Conservation (phyloP, 2,888 invertebrate species). For the Andrena bucephala region DNA sequence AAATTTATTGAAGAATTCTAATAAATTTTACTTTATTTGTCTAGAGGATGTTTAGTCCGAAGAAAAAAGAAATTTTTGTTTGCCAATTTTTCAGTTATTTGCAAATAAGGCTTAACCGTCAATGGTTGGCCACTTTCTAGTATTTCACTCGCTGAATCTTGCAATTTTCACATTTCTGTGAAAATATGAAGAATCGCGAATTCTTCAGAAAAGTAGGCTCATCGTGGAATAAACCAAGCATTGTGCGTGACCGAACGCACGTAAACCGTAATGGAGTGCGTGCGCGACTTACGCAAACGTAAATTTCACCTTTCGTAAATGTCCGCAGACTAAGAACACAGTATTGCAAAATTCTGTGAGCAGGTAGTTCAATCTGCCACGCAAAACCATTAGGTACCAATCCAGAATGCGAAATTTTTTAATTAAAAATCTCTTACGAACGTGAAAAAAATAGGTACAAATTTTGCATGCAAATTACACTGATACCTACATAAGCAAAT, state of each 20-base stretch:
- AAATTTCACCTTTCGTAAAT: slow-evolving; percentile 31
- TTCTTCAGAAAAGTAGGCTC: neutral
- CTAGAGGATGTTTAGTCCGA: too few relatives aligned
- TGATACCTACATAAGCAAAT: too few relatives aligned
- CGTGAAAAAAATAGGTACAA: too few relatives aligned
- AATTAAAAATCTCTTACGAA: too few relatives aligned
- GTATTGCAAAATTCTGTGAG: slow-evolving; percentile 23
- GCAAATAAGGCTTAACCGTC: too few relatives aligned
- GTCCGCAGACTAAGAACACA: neutral
- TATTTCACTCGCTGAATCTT: neutral
- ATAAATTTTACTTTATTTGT: too few relatives aligned
- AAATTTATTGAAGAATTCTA: too few relatives aligned
- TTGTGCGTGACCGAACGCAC: neutral
- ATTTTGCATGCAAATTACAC: too few relatives aligned
- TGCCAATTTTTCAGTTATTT: too few relatives aligned
- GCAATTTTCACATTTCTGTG: neutral
- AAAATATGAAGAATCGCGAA: neutral
- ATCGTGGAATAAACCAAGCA: slow-evolving; percentile 10
- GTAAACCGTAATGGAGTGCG: neutral
- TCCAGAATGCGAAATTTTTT: too few relatives aligned
- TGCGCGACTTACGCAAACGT: slow-evolving; percentile 19
- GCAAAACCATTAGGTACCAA: neutral
- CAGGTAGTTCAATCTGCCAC: slow-evolving; percentile 20
- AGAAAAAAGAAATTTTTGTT: too few relatives aligned
- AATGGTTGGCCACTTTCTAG: neutral